These are phyloP conservation scores for Sisyra nigra DNA, from an alignment of 2,888 invertebrate genomes.

Conservation along the genomic window DNA sequence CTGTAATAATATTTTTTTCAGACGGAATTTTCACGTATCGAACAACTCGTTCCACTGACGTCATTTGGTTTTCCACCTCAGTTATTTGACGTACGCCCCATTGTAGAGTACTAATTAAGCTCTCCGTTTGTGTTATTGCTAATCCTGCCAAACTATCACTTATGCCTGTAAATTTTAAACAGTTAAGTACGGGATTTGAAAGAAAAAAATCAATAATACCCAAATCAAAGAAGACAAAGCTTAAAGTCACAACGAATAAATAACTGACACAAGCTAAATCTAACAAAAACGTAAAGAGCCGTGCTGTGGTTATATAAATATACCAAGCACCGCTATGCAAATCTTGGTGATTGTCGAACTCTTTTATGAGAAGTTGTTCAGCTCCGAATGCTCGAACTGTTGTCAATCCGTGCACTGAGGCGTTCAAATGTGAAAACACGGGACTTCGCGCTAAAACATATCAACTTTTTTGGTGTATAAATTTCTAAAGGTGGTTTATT, in stretches of 20 bases:
- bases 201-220: constrained; percentile 25
- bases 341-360: constrained; percentile 60
- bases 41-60: constrained; percentile 54
- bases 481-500: too few species aligned
- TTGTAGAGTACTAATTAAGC: constrained; percentile 53
- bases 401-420: constrained; percentile 68
- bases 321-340: constrained; percentile 47
- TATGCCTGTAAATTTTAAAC: neutral
- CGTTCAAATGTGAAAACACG: constrained; percentile 77
- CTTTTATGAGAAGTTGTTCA: constrained; percentile 51
- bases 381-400: constrained; percentile 71
- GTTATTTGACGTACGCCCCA: constrained; percentile 54
- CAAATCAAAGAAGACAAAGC: constrained; percentile 38
- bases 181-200: too few species aligned
- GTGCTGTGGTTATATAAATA: constrained; percentile 38
- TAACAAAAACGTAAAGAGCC: constrained; percentile 47
- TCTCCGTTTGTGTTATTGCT: constrained; percentile 50
- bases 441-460: constrained; percentile 57
- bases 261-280: constrained; percentile 46
- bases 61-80: constrained; percentile 54
- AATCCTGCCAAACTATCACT: constrained; percentile 44
- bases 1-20: constrained; percentile 25
- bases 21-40: constrained; percentile 52
- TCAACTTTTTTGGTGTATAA: neutral
- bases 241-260: constrained; percentile 41